These are phyloP conservation scores for Sycobia sp. DNA, from an alignment of 1,140 invertebrate genomes.

Conservation along the genomic window DNA sequence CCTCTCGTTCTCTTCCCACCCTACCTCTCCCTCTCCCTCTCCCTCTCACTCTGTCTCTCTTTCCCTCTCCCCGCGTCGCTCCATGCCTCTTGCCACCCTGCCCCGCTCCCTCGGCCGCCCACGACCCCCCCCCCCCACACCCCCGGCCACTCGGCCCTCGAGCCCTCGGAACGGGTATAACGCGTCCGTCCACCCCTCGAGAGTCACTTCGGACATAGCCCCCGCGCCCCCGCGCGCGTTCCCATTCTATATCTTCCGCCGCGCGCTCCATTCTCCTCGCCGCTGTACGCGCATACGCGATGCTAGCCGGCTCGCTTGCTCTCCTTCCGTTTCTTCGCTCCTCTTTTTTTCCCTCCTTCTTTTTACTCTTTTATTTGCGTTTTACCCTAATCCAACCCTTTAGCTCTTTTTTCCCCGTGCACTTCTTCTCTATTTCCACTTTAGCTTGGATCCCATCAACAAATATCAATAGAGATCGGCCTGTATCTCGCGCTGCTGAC, in stretches of 20 bases:
- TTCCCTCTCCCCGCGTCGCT: too few species aligned
- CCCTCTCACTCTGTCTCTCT: neutral
- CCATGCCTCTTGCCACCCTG: conserved; percentile 29
- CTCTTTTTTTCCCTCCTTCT: neutral
- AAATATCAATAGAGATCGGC: conserved; percentile 2
- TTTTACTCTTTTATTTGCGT: too few species aligned
- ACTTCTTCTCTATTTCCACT: neutral
- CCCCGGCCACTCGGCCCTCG: neutral
- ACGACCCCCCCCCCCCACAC: too few species aligned
- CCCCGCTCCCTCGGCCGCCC: conserved; percentile 28
- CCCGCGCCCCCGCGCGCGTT: neutral
- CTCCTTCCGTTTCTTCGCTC: conserved; percentile 1
- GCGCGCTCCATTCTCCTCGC: neutral
- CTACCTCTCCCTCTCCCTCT: conserved; percentile 20
- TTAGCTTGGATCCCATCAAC: neutral
- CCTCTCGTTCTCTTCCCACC: conserved; percentile 31
- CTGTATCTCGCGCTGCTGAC: too few species aligned
- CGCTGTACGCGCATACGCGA: too few species aligned
- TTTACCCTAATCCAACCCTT: neutral
- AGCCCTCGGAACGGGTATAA: neutral
- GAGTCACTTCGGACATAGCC: conserved; percentile 24
- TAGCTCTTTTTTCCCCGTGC: neutral
- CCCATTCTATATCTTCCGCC: neutral
- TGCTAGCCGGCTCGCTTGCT: neutral
- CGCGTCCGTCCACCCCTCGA: conserved; percentile 31